A percentile compares a stretch with the other conserved stretches of the same genome.
These are phyloP conservation scores for Pomatorhinus ruficollis DNA, from an alignment of 2,113 vertebrate genomes.

Conservation along the genomic window DNA sequence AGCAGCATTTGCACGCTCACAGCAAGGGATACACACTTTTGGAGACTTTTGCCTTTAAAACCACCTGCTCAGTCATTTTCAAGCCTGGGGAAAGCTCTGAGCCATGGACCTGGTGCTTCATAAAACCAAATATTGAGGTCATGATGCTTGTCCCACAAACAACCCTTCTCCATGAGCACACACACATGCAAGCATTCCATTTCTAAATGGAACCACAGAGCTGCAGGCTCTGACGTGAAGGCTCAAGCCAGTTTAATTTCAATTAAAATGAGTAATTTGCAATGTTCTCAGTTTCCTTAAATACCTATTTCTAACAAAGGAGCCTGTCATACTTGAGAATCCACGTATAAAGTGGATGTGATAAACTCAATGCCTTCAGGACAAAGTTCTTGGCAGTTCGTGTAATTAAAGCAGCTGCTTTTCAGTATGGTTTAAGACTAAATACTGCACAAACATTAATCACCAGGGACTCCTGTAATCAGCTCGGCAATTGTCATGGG, in stretches of 20 bases:
- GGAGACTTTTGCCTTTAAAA: not conserved
- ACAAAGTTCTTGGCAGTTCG: not conserved
- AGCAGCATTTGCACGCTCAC: not conserved
- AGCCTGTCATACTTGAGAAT: constrained; percentile 20
- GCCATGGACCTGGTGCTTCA: not conserved
- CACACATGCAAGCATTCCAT: not conserved
- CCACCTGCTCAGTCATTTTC: not conserved
- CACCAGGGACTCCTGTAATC: constrained; percentile 43
- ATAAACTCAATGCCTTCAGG: constrained; percentile 47
- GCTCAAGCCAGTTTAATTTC: not conserved
- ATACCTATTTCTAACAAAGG: constrained; percentile 27
- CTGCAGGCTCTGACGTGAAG: not conserved
- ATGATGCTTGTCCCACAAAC: not conserved
- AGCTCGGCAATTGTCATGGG: not conserved
- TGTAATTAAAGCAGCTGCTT: constrained; percentile 63
- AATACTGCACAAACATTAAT: constrained; percentile 54
- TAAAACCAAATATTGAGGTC: not conserved
- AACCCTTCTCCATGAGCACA: not conserved
- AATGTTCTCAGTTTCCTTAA: constrained; percentile 12
- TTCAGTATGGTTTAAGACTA: constrained; percentile 52
- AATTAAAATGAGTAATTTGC: not conserved
- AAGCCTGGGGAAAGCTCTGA: not conserved
- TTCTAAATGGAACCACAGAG: not conserved
- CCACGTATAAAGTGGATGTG: constrained; percentile 34
- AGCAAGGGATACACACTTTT: not conserved